phyloP scores from a whole-genome alignment of 35 echinoderm and acorn worm genomes.

The Heliocidaris tuberculata region DNA sequence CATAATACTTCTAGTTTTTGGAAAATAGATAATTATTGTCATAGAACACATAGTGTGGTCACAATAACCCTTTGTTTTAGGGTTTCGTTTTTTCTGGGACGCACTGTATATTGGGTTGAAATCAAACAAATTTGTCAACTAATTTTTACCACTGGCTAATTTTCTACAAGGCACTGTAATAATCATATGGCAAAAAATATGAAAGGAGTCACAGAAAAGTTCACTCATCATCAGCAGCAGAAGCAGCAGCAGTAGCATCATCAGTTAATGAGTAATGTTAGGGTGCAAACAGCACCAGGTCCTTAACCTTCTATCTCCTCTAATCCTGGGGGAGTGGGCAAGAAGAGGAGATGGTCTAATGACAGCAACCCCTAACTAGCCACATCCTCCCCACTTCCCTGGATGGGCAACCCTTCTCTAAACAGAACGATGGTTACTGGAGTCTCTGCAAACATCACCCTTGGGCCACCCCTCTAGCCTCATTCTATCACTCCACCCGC shows the following conservation, averaged over 20 bases:
- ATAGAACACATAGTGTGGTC: no score
- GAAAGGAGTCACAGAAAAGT: not conserved
- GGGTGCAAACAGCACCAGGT: not conserved
- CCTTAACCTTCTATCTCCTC: slow-evolving; percentile 9
- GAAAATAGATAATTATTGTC: no score
- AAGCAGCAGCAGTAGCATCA: not conserved
- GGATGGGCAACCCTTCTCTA: not conserved
- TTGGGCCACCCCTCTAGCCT: not conserved
- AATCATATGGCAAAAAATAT: no score
- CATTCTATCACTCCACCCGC: not conserved
- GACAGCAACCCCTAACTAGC: slow-evolving; percentile 8
- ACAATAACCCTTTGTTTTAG: no score
- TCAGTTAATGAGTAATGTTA: not conserved
- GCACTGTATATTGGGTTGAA: no score
- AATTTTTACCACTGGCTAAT: no score
- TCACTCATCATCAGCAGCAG: not conserved
- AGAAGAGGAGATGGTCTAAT: not conserved
- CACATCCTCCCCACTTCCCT: not conserved
- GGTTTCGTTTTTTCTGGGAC: no score
- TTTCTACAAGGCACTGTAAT: no score
- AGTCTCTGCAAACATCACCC: not conserved
- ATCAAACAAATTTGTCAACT: no score
- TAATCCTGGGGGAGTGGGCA: slow-evolving; percentile 5
- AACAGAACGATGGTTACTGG: not conserved
- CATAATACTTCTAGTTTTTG: no score